Conservation (phyloP, 2,888 invertebrate species). For the Camptogramma bilineatum region DNA sequence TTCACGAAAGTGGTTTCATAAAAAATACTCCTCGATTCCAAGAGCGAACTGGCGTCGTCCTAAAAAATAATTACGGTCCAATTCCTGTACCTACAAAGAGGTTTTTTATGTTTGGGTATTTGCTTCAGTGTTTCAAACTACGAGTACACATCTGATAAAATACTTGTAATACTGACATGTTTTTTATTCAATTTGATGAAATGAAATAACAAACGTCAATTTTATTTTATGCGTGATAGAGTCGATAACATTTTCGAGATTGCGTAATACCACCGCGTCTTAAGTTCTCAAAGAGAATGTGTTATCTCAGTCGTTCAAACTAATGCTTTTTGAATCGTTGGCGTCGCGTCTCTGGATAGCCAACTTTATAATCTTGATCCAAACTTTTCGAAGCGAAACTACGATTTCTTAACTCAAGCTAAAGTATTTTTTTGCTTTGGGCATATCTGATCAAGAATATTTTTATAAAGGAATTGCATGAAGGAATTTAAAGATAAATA, state of each 20-base stretch:
- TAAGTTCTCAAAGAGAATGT: constrained; percentile 64
- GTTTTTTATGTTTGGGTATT: background rate
- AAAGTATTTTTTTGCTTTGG: constrained; percentile 10
- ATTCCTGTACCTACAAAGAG: background rate
- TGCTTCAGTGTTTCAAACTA: no score
- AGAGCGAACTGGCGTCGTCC: constrained; percentile 39
- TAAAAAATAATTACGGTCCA: background rate
- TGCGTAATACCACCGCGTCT: constrained; percentile 5
- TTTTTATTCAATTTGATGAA: background rate
- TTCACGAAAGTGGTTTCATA: constrained; percentile 42
- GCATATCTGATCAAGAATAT: constrained; percentile 6
- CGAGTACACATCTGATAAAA: no score
- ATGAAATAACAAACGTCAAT: background rate
- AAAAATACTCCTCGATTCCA: constrained; percentile 54
- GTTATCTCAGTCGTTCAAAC: constrained; percentile 63
- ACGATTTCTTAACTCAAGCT: constrained; percentile 53
- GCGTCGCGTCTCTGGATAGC: constrained; percentile 54
- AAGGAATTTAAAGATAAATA: constrained; percentile 18
- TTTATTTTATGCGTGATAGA: background rate
- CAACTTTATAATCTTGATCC: constrained; percentile 71
- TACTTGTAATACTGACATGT: no score
- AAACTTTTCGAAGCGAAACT: constrained; percentile 65
- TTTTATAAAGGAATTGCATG: no score
- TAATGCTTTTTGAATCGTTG: constrained; percentile 63
- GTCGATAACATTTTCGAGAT: background rate